Conservation (phyloP, 2,797 vertebrate species). For the Characodon lateralis region DNA sequence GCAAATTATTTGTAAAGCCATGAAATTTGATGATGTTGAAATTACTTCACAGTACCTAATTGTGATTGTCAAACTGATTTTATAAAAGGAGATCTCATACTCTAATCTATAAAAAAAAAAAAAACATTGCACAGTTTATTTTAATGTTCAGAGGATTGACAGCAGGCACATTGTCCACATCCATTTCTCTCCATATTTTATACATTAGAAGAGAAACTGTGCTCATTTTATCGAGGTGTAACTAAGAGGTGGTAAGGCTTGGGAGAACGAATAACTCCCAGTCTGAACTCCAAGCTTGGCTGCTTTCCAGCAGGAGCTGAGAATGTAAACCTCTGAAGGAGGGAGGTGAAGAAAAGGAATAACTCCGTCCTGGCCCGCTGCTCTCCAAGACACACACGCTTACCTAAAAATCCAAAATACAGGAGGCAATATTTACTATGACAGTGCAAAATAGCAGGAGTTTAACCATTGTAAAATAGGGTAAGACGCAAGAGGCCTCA, state of each 20-base stretch:
- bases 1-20: neutral
- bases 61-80: neutral
- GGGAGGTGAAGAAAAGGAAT: slow-evolving; percentile 73
- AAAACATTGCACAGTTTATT: neutral
- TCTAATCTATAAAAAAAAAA: no score
- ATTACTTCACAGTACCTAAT: neutral
- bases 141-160: neutral
- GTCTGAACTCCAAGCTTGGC: slow-evolving; percentile 54
- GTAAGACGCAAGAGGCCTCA: neutral
- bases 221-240: slow-evolving; percentile 4
- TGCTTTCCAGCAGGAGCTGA: slow-evolving; percentile 59
- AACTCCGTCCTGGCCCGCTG: slow-evolving; percentile 81
- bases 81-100: neutral
- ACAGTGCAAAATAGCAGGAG: neutral
- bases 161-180: neutral
- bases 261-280: slow-evolving; percentile 69
- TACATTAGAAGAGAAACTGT: neutral
- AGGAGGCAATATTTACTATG: neutral
- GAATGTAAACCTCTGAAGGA: slow-evolving; percentile 86
- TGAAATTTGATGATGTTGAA: neutral
- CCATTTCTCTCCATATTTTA: neutral
- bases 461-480: neutral
- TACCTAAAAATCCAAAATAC: slow-evolving; percentile 71
- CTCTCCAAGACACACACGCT: slow-evolving; percentile 81
- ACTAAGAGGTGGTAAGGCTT: slow-evolving; percentile 76